Conservation (phyloP, 2,113 vertebrate species). For the Ploceus nigricollis region DNA sequence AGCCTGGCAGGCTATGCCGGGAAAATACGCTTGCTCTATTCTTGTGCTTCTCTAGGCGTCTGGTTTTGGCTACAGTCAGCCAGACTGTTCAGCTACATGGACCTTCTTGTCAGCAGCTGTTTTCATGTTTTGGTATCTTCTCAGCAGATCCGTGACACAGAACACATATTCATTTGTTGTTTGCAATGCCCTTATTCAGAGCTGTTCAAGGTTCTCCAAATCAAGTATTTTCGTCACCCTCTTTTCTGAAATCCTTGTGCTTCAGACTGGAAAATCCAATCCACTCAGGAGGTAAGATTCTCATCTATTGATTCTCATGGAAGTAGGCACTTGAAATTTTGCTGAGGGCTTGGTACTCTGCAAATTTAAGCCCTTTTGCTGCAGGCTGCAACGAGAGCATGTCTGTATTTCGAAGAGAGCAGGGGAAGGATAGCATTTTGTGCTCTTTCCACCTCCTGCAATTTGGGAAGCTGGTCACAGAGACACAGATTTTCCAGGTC, state of each 20-base stretch:
- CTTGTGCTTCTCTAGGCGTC: background rate
- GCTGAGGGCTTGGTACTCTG: background rate
- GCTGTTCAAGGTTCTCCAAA: background rate
- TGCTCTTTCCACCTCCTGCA: background rate
- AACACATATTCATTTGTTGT: background rate
- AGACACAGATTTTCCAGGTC: background rate
- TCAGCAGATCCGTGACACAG: background rate
- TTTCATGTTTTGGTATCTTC: background rate
- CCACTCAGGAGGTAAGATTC: background rate
- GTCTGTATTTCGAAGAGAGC: background rate
- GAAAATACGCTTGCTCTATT: background rate
- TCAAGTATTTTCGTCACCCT: background rate
- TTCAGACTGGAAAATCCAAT: background rate
- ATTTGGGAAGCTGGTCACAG: background rate
- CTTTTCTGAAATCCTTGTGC: background rate
- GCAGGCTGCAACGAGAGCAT: background rate
- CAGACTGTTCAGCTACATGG: background rate
- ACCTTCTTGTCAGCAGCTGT: background rate
- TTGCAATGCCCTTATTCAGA: background rate
- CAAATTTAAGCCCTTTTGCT: background rate
- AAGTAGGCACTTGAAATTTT: background rate
- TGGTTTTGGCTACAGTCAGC: background rate
- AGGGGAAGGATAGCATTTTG: background rate
- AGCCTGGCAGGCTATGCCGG: background rate
- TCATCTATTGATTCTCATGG: background rate